Evolutionary conservation across 1,140 invertebrate species (phyloP).

Genomic region (Centruroides vittatus): DNA sequence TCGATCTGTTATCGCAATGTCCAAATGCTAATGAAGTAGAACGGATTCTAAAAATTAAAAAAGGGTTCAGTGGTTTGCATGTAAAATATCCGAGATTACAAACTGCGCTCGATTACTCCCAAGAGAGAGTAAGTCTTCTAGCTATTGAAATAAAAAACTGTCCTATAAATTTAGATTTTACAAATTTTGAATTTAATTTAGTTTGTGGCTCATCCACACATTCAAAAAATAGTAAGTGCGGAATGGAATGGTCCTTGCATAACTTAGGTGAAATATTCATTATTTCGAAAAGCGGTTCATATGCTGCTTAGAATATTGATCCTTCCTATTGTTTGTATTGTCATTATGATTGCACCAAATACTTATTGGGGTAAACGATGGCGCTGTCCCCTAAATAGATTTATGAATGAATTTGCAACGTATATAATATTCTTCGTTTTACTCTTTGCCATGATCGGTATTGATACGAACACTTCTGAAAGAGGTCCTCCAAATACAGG

Average conservation of each 20-base stretch:
- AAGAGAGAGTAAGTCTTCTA: conserved; percentile 39
- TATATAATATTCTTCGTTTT: conserved; percentile 44
- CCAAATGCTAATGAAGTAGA: conserved; percentile 51
- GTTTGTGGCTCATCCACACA: conserved; percentile 57
- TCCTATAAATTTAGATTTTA: not conserved
- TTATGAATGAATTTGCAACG: conserved; percentile 39
- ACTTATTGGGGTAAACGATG: conserved; percentile 39
- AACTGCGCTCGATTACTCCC: conserved; percentile 51
- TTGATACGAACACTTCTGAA: conserved; percentile 21
- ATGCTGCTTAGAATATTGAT: not conserved
- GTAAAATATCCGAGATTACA: conserved; percentile 42
- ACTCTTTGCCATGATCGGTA: conserved; percentile 40
- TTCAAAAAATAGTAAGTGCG: conserved; percentile 44
- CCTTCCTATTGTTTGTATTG: conserved; percentile 3
- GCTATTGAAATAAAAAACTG: not conserved
- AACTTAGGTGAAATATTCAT: conserved; percentile 35
- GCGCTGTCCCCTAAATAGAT: conserved; percentile 3
- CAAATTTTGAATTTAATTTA: conserved; percentile 19
- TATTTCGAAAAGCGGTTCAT: conserved; percentile 32
- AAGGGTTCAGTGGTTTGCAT: conserved; percentile 25
- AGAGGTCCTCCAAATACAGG: conserved; percentile 38
- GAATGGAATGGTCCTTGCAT: conserved; percentile 41
- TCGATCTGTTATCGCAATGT: conserved; percentile 44
- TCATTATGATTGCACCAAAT: conserved; percentile 29
- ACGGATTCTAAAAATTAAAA: conserved; percentile 39